Base-by-base conservation (phyloP, 2,888 invertebrate genomes). In the Cerceris rybyensis region DNA sequence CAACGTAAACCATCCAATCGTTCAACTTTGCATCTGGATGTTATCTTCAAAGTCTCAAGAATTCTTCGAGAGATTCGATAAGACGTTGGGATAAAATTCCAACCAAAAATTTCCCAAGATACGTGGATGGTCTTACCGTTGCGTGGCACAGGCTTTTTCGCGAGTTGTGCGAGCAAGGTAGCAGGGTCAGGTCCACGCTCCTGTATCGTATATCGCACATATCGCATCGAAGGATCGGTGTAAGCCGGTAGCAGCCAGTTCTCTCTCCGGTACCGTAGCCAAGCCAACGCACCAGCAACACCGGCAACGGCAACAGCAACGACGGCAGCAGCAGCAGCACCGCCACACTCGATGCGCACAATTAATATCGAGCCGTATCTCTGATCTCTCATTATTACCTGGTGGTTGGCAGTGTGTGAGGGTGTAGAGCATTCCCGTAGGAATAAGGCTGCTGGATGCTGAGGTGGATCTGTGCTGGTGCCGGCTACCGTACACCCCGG, bases 351-450 rank as follows among this genome's bases (percentile, higher is more conserved):
- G 87, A 90, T 89, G 90, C 90, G 88, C 89, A 90, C 91, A 92
- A 92, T 92, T 92, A 92, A 92, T 92, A 91, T 91, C 89, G 88
- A 81, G 85, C 86, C 88, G 87, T 92, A 92, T 92, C 92, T 92
- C 87, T 88, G 90, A 92, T 92, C 92, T 92, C 92, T 91, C 92
- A 91, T 92, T 92, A 92, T 90, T 90, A 91, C 89, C 88, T 86
- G 87, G 86, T 87, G 86, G 81, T 70, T 66, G 82, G 63, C 80
- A 72, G 70, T 81, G 70, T 81, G 88, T 83, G 86, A 85, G 82
- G 86, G 87, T 88, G 89, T 87, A 83, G n/a, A 55, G 85, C 80
- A 78, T 84, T 87, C 85, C 82, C 86, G 85, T 83, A 86, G 86
- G 85, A 85, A 86, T 81, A 82, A 78, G 81, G 59, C 63, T 41